Conservation (phyloP, 2,888 invertebrate species). For the Eristalinus sepulchralis region DNA sequence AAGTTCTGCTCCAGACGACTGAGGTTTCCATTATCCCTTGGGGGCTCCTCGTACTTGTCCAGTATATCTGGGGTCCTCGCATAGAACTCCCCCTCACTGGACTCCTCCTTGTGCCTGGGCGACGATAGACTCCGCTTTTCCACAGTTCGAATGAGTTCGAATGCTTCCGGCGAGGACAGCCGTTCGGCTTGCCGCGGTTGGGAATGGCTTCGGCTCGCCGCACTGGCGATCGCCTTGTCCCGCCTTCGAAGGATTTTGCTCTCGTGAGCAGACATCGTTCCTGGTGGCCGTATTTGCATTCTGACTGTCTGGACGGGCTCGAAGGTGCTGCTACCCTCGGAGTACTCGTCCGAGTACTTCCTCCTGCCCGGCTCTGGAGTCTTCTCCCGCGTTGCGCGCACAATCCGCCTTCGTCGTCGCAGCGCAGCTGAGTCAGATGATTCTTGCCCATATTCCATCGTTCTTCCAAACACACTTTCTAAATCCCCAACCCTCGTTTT, state of each 20-base stretch:
- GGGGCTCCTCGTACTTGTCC: slow-evolving; percentile 15
- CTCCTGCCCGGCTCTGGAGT: slow-evolving; percentile 82
- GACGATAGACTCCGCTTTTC: slow-evolving; percentile 79
- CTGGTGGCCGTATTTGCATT: slow-evolving; percentile 77
- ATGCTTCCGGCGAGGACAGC: slow-evolving; percentile 77
- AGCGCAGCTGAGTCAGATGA: slow-evolving; percentile 80
- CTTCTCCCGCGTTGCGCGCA: slow-evolving; percentile 84
- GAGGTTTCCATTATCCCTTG: slow-evolving; percentile 73
- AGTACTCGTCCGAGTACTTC: slow-evolving; percentile 73
- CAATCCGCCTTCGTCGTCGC: slow-evolving; percentile 84
- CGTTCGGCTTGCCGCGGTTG: slow-evolving; percentile 78
- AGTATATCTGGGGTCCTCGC: slow-evolving; percentile 28
- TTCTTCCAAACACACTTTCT: slow-evolving; percentile 6
- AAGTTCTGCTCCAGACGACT: slow-evolving; percentile 79
- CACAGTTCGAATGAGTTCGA: slow-evolving; percentile 74
- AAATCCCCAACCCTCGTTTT: slow-evolving; percentile 1
- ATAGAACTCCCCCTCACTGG: slow-evolving; percentile 77
- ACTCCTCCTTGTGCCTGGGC: slow-evolving; percentile 79
- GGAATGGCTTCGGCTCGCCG: slow-evolving; percentile 80
- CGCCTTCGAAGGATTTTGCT: slow-evolving; percentile 79
- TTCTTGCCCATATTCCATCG: slow-evolving; percentile 73
- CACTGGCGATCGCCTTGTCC: slow-evolving; percentile 77
- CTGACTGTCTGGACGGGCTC: slow-evolving; percentile 74
- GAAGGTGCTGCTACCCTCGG: slow-evolving; percentile 73
- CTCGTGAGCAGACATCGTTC: slow-evolving; percentile 78